Evolutionary conservation across 2,797 vertebrate genomes (phyloP).

Genomic region (Myoxocephalus aenaeus): DNA sequence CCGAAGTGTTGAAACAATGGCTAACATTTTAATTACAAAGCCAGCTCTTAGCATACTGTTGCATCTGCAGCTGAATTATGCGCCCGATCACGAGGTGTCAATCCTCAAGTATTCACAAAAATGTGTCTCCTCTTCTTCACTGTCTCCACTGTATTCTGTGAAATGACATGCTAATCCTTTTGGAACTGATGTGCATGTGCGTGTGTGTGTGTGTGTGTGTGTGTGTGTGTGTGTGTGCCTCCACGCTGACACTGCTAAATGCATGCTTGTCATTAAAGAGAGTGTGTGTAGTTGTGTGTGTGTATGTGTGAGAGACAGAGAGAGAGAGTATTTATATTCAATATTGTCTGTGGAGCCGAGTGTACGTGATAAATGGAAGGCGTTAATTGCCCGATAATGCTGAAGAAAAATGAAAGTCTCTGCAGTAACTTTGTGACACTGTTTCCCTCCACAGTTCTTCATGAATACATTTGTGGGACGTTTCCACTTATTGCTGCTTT

Average conservation of each 20-base stretch:
- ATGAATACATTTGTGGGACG: constrained; percentile 43
- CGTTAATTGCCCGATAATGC: constrained; percentile 66
- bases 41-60: constrained; percentile 1
- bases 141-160: constrained; percentile 46
- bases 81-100: constrained; percentile 41
- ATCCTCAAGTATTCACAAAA: constrained; percentile 32
- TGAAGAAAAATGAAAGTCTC: constrained; percentile 43
- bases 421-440: constrained; percentile 39
- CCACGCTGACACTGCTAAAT: constrained; percentile 33
- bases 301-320: background rate
- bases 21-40: constrained; percentile 26
- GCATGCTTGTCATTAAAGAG: constrained; percentile 38
- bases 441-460: constrained; percentile 41
- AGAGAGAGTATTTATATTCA: constrained; percentile 13
- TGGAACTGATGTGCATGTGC: constrained; percentile 37
- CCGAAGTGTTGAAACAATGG: constrained; percentile 2
- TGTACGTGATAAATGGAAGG: constrained; percentile 51
- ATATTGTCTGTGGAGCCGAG: constrained; percentile 49
- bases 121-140: constrained; percentile 40
- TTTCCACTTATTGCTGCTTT: constrained; percentile 32
- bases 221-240: background rate
- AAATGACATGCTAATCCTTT: constrained; percentile 76
- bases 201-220: background rate
- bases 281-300: constrained; percentile 9
- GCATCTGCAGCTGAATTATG: constrained; percentile 40